Conservation (phyloP, 2,797 vertebrate species). For the Gorsachius magnificus region DNA sequence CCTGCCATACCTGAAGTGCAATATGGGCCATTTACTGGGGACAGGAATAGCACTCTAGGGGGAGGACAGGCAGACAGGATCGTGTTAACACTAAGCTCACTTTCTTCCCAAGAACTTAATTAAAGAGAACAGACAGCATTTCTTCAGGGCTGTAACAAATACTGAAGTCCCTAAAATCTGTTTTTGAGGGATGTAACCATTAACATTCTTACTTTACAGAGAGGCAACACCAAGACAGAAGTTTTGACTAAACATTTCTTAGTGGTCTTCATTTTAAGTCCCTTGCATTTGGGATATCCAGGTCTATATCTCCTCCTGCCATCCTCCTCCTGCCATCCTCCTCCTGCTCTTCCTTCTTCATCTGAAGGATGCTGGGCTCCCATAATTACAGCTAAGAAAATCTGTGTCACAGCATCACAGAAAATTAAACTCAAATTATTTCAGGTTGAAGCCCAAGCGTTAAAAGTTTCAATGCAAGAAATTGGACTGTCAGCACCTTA, state of each 20-base stretch:
- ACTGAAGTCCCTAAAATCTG: background rate
- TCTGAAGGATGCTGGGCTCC: background rate
- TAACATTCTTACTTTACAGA: background rate
- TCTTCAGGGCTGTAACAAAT: background rate
- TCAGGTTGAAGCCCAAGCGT: background rate
- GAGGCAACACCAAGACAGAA: background rate
- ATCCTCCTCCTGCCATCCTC: background rate
- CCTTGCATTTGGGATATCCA: background rate
- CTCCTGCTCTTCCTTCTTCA: background rate
- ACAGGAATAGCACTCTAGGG: background rate
- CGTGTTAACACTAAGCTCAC: rapidly evolving
- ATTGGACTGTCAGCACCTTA: background rate
- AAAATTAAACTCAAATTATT: background rate
- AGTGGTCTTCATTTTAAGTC: background rate
- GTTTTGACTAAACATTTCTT: background rate
- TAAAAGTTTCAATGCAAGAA: background rate
- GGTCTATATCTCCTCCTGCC: background rate
- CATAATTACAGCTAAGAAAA: background rate
- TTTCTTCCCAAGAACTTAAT: background rate
- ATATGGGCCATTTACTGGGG: background rate
- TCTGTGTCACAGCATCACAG: background rate
- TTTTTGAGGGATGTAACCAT: background rate
- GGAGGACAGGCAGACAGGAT: background rate
- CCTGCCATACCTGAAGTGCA: background rate
- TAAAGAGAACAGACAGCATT: background rate